Evolutionary conservation across 2,888 invertebrate species (phyloP), one percentile per base, ranked within the genome.

Genomic region (Lepeophtheirus nordmannii): DNA sequence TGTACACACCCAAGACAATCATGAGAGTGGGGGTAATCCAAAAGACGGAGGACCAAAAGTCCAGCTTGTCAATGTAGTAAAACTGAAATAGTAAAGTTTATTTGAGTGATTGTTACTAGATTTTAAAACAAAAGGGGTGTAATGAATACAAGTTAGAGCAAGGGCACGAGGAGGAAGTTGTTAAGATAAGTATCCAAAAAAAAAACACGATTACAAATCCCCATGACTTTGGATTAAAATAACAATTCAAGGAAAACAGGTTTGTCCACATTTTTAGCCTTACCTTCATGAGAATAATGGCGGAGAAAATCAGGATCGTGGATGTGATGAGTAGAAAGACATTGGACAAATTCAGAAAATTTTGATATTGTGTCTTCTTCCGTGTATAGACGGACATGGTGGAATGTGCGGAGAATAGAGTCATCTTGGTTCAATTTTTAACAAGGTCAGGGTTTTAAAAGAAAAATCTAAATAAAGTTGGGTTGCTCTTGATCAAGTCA

Each of bases 311-410:
- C 30, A 66, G 58, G 22, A 66, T 66, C 12, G 66, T 66, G 14
- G 66, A 66, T 23, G 66, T 66, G 14, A 66, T 66, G 22, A 66
- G 41, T n/a, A 66, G 40, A 30, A 66, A 66, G 11, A 66, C 66
- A 17, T 66, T 66, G 23, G 39, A 38, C 41, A 66, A 20, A 41
- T 66, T 66, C 40, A 66, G 20, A 58, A 46, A 66, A 11, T 63
- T 56, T 30, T 63, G 63, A 63, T 63, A 63, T 30, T 53, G 40
- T 10, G 63, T 63, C 20, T 40, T 53, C 30, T 63, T 63, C 10
- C 63, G 22, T 30, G 40, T 17, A 20, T 23, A 46, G 14, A 46
- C 30, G 23, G 53, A 53, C 63, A 63, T n/a, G 46, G 63, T 53
- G 11, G 63, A 63, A n/a, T 37, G 22, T 3, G 63, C 63, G n/a